Evolutionary conservation across 1,140 invertebrate species (phyloP).

Genomic region (Achroia grisella): DNA sequence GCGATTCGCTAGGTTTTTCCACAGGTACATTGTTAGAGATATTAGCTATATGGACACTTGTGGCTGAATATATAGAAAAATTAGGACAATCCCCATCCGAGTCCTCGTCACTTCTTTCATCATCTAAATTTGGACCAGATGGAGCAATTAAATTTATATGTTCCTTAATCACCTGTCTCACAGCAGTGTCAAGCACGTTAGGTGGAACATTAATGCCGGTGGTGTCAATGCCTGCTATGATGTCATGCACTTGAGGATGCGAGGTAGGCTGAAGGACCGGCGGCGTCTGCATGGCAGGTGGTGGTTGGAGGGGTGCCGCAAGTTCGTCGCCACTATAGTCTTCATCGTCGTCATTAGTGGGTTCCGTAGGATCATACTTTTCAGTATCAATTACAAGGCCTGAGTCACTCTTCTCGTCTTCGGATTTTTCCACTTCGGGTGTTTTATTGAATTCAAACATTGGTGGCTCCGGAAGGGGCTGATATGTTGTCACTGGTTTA

Average conservation of each 20-base stretch:
- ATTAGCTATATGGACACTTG: slow-evolving; percentile 83
- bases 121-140: slow-evolving; percentile 8
- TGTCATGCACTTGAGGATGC: slow-evolving; percentile 12
- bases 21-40: slow-evolving; percentile 39
- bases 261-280: slow-evolving; percentile 6
- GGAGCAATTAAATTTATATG: slow-evolving; percentile 40
- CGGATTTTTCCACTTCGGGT: slow-evolving; percentile 50
- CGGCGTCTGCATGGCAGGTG: slow-evolving; percentile 3
- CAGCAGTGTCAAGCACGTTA: slow-evolving; percentile 47
- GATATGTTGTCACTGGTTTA: slow-evolving; percentile 20
- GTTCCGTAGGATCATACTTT: slow-evolving; percentile 79
- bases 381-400: slow-evolving; percentile 79
- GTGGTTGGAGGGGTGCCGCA: background rate
- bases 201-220: slow-evolving; percentile 35
- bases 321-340: slow-evolving; percentile 54
- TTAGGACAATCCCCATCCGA: slow-evolving; percentile 86
- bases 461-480: slow-evolving; percentile 74
- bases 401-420: slow-evolving; percentile 78
- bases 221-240: slow-evolving; percentile 31
- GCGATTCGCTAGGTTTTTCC: slow-evolving; percentile 7
- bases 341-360: slow-evolving; percentile 74
- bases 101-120: slow-evolving; percentile 65
- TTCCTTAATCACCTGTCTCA: slow-evolving; percentile 54
- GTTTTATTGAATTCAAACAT: slow-evolving; percentile 66
- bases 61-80: slow-evolving; percentile 86